Base-by-base conservation (phyloP, 2,113 vertebrate species). In the Syngnathus scovelli region DNA sequence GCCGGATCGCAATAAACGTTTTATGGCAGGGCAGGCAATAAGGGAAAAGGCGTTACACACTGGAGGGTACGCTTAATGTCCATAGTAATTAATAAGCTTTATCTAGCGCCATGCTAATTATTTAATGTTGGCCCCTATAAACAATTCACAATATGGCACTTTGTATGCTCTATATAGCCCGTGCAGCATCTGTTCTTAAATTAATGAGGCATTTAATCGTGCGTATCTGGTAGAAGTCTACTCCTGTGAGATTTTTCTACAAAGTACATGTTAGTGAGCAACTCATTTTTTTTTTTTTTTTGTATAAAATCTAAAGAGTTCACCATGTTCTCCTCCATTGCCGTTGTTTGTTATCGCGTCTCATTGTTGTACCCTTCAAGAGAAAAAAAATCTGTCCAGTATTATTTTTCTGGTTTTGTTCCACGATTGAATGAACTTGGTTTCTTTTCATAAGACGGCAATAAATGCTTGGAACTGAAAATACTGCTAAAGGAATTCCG, bases 141-240 rank as follows among this genome's bases (percentile, higher is more conserved):
- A 58, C 55, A 58, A 58, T 58, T 58, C 23, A 58, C 55, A 58
- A 58, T 58, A 36, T 58, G 55, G 54, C 23, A 56, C 55, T 58
- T 36, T 33, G 54, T 33, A 56, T 16, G 55, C 27, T 33, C 13
- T 36, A 6, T 33, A 36, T 58, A 33, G 5, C 23, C 6, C 36
- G 55, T 58, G 55, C 13, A 56, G 23, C 12, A 36, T 58, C 55
- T 36, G 55, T 58, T 58, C 27, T 58, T 58, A 58, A 10, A 36
- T 36, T 58, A 33, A 58, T 6, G 55, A 58, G 52, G 9, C 27
- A 36, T 36, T 36, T 6, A 36, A 58, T 36, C 15, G 27, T 36
- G 55, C 55, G 15, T 33, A 16, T 16, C 6, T 58, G 27, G 33
- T 54, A 59, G 56, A 16, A 36, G 33, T 18, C 18, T 21, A 10